Evolutionary conservation across 2,797 vertebrate species (phyloP).

Genomic region (Eurystomus glaucurus): DNA sequence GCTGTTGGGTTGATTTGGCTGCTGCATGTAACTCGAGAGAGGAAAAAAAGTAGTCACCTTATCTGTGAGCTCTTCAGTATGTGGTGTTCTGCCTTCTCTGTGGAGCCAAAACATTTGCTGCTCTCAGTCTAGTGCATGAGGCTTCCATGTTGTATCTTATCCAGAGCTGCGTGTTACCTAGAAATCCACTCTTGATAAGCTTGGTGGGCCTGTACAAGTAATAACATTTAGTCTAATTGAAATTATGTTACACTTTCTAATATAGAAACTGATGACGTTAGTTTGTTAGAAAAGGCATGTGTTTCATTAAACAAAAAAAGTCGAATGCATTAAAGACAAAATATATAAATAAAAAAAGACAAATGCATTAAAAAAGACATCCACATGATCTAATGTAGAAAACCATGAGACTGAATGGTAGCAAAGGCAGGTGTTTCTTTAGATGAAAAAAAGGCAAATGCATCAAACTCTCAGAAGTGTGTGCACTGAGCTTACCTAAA

Average conservation of each 20-base stretch:
- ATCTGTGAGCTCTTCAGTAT: neutral
- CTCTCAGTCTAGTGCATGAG: neutral
- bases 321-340: neutral
- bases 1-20: neutral
- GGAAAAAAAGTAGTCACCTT: neutral
- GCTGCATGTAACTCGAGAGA: neutral
- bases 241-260: neutral
- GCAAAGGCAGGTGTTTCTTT: neutral
- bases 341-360: neutral
- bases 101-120: neutral
- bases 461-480: neutral
- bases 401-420: neutral
- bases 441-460: neutral
- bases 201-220: neutral
- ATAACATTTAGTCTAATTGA: neutral
- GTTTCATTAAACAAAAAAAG: neutral
- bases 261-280: neutral
- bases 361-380: neutral
- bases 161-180: neutral
- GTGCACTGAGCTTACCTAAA: neutral
- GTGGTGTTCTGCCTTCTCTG: neutral
- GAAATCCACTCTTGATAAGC: neutral
- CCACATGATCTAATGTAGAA: rapidly evolving
- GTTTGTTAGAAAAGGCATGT: neutral
- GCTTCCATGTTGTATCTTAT: neutral